Base-by-base conservation (phyloP, 2,888 invertebrate species). In the Diarsia mendica region DNA sequence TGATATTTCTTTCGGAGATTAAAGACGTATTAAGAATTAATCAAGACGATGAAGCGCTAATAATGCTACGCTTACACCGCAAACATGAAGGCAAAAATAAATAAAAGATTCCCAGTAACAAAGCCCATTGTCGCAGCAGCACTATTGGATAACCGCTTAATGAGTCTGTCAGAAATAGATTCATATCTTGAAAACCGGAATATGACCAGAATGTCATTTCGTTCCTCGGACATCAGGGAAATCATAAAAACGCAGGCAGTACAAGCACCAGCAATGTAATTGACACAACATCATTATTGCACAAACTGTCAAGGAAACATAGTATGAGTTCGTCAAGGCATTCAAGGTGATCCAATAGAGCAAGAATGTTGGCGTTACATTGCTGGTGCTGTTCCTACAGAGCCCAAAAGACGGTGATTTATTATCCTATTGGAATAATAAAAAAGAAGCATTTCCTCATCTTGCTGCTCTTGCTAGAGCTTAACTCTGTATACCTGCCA, bases 381-480 rank as follows among this genome's bases (percentile, higher is more conserved):
- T 9, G 18, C 60, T 60, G 18, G 8, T 60, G 60, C 60, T 60
- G 60, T 9, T 60, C 18, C 60, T 28, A 33, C 33, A 9, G 60
- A 60, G 6, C 18, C 18, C 18, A 18, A 33, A 18, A 18, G 18
- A 60, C 33, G 60, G n/a, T n/a, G 63, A 63, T 63, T 13, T 63
- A 11, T 39, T 63, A 63, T 63, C 63, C 6, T 44, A n/a, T 63
- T 39, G 63, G 63, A 63, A 60, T 13, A n/a, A 39, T 13, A 63
- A 63, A 13, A 39, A 63, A 13, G 13, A 63, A 63, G 63, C 13
- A n/a, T 63, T 39, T 63, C 63, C 44, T 39, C 8, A n/a, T 13
- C 63, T 39, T 11, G 11, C 63, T 63, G n/a, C 63, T 13, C 13
- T 63, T 63, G 63, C 63, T n/a, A 63, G 39, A 63, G 63, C 63